Conservation (phyloP, 2,888 invertebrate genomes). For the Conistra vaccinii region DNA sequence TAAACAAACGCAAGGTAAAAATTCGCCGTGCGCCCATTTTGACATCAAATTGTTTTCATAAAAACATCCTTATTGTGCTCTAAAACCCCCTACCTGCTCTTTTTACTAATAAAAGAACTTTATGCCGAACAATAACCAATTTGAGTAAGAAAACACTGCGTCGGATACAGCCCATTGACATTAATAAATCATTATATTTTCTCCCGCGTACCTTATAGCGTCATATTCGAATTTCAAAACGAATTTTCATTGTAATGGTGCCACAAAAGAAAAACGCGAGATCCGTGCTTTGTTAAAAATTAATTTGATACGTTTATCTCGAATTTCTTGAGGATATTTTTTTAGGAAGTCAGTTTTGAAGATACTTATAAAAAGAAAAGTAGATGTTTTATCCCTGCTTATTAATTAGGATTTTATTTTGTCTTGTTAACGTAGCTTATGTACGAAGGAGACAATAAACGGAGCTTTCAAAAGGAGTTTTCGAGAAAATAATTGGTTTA, state of each 20-base stretch:
- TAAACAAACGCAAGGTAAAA: slow-evolving; percentile 42
- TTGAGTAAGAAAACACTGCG: slow-evolving; percentile 85
- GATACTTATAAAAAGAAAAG: slow-evolving; percentile 52
- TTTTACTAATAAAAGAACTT: slow-evolving; percentile 89
- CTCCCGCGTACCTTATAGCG: slow-evolving; percentile 74
- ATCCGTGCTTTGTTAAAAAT: slow-evolving; percentile 88
- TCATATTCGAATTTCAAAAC: slow-evolving; percentile 78
- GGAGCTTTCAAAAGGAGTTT: not conserved
- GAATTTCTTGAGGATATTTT: slow-evolving; percentile 78
- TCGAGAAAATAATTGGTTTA: no score
- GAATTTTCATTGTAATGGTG: slow-evolving; percentile 88
- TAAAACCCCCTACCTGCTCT: slow-evolving; percentile 83
- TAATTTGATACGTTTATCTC: slow-evolving; percentile 90
- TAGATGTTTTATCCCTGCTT: slow-evolving; percentile 54
- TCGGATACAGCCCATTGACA: slow-evolving; percentile 87
- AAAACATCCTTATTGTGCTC: slow-evolving; percentile 80
- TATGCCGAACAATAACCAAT: slow-evolving; percentile 89
- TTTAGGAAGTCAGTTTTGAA: slow-evolving; percentile 62
- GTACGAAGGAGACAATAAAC: slow-evolving; percentile 11
- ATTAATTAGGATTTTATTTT: slow-evolving; percentile 62
- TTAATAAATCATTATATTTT: slow-evolving; percentile 89
- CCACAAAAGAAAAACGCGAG: slow-evolving; percentile 88
- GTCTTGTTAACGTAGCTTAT: slow-evolving; percentile 44
- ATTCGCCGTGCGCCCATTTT: slow-evolving; percentile 27
- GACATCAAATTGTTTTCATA: slow-evolving; percentile 72